A percentile compares a stretch with the other conserved stretches of the same genome.
Evolutionary conservation across 2,888 invertebrate species (phyloP).

Genomic region (Chrysina gloriosa): DNA sequence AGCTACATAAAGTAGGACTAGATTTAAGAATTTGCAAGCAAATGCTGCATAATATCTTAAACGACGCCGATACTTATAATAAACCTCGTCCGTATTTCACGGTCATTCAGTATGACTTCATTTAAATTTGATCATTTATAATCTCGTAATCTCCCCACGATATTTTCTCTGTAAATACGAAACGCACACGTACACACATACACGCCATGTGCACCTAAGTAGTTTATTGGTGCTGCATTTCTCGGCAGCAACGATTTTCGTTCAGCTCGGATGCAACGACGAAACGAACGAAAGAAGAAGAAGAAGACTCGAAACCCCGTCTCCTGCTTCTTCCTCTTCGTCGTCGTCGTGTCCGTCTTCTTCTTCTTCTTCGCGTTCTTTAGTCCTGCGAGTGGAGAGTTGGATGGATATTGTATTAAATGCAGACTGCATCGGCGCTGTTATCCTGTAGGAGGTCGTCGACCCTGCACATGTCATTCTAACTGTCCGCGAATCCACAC

Average conservation of each 20-base stretch:
- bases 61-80: too few relatives aligned
- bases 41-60: too few relatives aligned
- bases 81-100: slow-evolving; percentile 11
- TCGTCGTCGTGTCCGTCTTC: slow-evolving; percentile 8
- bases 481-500: slow-evolving; percentile 63
- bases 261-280: not conserved
- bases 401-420: slow-evolving; percentile 28
- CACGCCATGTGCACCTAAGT: not conserved
- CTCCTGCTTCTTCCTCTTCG: slow-evolving; percentile 1
- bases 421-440: slow-evolving; percentile 35
- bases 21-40: too few relatives aligned
- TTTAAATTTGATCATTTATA: slow-evolving; percentile 15
- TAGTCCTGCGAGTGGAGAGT: slow-evolving; percentile 30
- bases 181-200: not conserved
- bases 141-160: slow-evolving; percentile 2
- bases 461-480: slow-evolving; percentile 65
- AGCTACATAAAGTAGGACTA: too few relatives aligned
- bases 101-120: slow-evolving; percentile 6
- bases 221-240: slow-evolving; percentile 18
- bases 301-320: slow-evolving; percentile 8
- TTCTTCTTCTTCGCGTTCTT: slow-evolving; percentile 2
- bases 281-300: not conserved
- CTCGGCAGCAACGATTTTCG: slow-evolving; percentile 11
- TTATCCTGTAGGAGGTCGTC: slow-evolving; percentile 63
- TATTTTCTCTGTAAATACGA: not conserved